Base-by-base conservation (phyloP, 2,797 vertebrate genomes). In the Manis javanica region DNA sequence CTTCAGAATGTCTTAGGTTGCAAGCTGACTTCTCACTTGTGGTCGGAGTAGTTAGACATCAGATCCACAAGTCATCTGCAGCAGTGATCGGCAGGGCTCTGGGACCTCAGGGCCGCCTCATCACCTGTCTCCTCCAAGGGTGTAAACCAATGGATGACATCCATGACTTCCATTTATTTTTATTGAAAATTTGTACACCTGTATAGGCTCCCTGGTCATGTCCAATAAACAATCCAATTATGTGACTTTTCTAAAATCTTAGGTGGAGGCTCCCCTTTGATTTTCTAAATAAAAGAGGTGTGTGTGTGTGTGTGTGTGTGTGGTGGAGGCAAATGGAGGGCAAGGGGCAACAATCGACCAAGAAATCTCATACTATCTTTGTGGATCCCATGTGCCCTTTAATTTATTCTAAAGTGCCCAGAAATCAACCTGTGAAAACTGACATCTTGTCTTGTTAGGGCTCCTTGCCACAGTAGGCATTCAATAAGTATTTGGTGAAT, bases 41-140 rank as follows among this genome's bases (percentile, higher is more conserved):
- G 98, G 98, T 98, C 97, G 98, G 98, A 99, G 98, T 98, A 97
- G 96, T 98, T 99, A 98, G 98, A 98, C 98, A 98, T 98, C 98
- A 98, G 99, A 99, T 98, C 99, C 99, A 99, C 98, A 99, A 98
- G 97, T 98, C 98, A 98, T 98, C 98, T 98, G 98, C 98, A 96
- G 97, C 97, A 98, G 94, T 98, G 98, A 98, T 98, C 98, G 98
- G 98, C 98, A 98, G 92, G 98, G 97, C 87, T 97, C 98, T 98
- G 49, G 39, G 24, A 55, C 15, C 49, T 61, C 39, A 29, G 92
- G 29, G 55, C 51, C 97, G 85, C 89, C 90, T 81, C 72, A 83
- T 94, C 90, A 37, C 88, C 91, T 51, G 14, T 95, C 75, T 68
- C 96, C 93, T 96, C 85, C 94, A 79, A 86, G 98, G 96, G 86